A percentile compares a stretch with the other conserved stretches of the same genome.
These are phyloP conservation scores for Fabriciana adippe DNA, from an alignment of 2,888 invertebrate genomes.

Conservation along the genomic window DNA sequence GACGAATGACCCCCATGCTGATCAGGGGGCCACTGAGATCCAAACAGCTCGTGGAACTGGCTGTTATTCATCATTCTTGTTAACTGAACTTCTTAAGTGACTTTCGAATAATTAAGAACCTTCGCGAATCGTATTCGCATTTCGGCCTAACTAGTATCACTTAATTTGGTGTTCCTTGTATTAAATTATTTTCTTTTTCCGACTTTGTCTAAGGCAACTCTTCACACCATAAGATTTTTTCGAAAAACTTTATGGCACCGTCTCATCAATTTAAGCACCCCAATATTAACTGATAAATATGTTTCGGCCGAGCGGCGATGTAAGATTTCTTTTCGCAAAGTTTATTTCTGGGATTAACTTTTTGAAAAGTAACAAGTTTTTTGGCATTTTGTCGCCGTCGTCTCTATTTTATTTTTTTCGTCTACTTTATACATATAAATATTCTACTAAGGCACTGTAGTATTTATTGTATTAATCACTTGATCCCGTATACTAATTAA, in stretches of 20 bases:
- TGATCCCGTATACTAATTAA: slow-evolving; percentile 67
- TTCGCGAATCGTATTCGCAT: slow-evolving; percentile 75
- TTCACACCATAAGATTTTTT: slow-evolving; percentile 65
- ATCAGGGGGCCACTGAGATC: slow-evolving; percentile 80
- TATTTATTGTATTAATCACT: slow-evolving; percentile 61
- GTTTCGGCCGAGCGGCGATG: slow-evolving; percentile 68
- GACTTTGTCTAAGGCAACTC: slow-evolving; percentile 78
- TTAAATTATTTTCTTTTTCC: slow-evolving; percentile 46
- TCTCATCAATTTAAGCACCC: slow-evolving; percentile 57
- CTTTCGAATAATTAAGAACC: slow-evolving; percentile 57
- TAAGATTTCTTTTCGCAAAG: slow-evolving; percentile 77
- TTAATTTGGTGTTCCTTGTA: slow-evolving; percentile 47
- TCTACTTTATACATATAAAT: slow-evolving; percentile 59
- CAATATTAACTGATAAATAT: slow-evolving; percentile 74
- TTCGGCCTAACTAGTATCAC: slow-evolving; percentile 65
- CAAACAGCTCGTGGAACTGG: slow-evolving; percentile 77
- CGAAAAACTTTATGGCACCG: slow-evolving; percentile 70
- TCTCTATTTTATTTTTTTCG: slow-evolving; percentile 58
- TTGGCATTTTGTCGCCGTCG: slow-evolving; percentile 81
- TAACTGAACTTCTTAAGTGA: slow-evolving; percentile 58
- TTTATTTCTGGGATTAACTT: slow-evolving; percentile 78
- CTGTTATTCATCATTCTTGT: slow-evolving; percentile 69
- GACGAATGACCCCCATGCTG: slow-evolving; percentile 76
- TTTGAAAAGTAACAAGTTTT: slow-evolving; percentile 75
- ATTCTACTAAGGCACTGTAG: slow-evolving; percentile 76